These are phyloP conservation scores for Encarsia formosa DNA, from an alignment of 2,888 invertebrate genomes.

Conservation along the genomic window DNA sequence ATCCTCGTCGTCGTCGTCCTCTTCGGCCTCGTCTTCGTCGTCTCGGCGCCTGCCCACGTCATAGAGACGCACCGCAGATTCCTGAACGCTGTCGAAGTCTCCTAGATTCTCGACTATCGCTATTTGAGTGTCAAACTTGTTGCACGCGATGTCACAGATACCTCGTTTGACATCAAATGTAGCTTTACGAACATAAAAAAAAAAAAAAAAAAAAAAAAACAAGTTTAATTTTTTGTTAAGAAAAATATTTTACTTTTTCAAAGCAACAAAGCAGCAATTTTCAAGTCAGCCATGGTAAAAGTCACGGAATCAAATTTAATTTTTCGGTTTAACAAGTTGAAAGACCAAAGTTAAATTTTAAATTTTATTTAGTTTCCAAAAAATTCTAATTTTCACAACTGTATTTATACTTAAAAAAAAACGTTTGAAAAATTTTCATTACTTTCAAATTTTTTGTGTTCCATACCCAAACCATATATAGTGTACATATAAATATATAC, in stretches of 20 bases:
- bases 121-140: slow-evolving; percentile 79
- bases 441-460: too few relatives aligned
- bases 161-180: slow-evolving; percentile 90
- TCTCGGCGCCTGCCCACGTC: slow-evolving; percentile 85
- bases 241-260: not conserved
- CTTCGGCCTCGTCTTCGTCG: slow-evolving; percentile 82
- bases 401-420: too few relatives aligned
- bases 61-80: slow-evolving; percentile 86
- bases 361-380: too few relatives aligned
- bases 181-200: slow-evolving; percentile 54
- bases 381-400: too few relatives aligned
- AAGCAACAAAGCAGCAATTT: too few relatives aligned
- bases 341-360: too few relatives aligned
- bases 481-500: too few relatives aligned
- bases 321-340: too few relatives aligned
- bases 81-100: slow-evolving; percentile 77
- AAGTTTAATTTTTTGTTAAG: not conserved
- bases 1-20: slow-evolving; percentile 63
- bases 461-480: too few relatives aligned
- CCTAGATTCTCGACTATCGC: slow-evolving; percentile 88
- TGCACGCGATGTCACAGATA: slow-evolving; percentile 81
- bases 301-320: too few relatives aligned
- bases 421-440: too few relatives aligned
- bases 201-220: not conserved
- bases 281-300: too few relatives aligned